These are phyloP conservation scores for Sphenodon punctatus DNA, from an alignment of 2,797 vertebrate genomes.

Conservation along the genomic window DNA sequence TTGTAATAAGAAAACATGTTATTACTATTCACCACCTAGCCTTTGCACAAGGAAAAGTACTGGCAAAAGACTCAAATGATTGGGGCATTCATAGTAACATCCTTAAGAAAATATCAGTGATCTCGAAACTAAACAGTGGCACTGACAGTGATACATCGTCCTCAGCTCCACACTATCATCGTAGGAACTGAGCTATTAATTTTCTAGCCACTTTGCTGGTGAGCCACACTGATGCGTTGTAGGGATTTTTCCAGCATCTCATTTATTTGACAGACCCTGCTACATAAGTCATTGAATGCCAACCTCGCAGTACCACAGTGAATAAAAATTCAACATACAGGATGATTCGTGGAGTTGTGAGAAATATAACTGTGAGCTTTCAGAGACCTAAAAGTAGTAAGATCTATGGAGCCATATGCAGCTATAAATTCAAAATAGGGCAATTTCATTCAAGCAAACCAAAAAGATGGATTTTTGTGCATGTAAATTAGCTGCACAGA, in stretches of 20 bases:
- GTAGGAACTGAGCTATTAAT: background rate
- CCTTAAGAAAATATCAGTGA: background rate
- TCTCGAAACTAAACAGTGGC: background rate
- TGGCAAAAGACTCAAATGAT: background rate
- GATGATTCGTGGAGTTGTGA: background rate
- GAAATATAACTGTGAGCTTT: background rate
- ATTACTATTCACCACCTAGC: background rate
- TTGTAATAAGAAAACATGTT: background rate
- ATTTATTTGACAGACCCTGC: background rate
- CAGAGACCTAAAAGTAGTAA: background rate
- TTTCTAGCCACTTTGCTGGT: background rate
- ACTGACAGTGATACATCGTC: background rate
- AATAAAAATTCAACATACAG: background rate
- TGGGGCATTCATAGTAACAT: background rate
- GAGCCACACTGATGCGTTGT: background rate
- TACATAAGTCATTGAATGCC: background rate
- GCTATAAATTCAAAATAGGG: background rate
- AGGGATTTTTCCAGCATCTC: background rate
- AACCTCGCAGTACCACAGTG: background rate
- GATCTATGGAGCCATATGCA: background rate
- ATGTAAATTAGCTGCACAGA: background rate
- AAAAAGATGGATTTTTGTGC: background rate
- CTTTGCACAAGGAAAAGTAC: background rate
- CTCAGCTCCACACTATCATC: background rate
- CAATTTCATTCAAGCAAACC: background rate